Base-by-base conservation (phyloP, 2,113 vertebrate genomes). In the Oxyura jamaicensis region DNA sequence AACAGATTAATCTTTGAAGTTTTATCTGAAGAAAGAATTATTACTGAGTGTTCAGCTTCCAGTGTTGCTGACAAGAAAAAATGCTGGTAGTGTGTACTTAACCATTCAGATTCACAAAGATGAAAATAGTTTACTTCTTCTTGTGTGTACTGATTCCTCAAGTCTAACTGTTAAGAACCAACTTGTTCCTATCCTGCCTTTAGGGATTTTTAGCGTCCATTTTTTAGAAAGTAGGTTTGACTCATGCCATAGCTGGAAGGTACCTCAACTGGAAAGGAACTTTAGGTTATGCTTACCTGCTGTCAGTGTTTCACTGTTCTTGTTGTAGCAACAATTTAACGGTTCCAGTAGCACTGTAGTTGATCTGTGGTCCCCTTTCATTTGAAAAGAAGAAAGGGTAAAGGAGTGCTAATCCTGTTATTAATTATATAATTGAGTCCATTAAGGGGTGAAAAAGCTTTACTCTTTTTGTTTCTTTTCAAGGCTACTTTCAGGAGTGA, bases 401-500 rank as follows among this genome's bases (percentile, higher is more conserved):
- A 76, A 29, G 25, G 53, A 79, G 41, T 79, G 18, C 17, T 67
- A 39, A 56, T 91, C 74, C 7, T 75, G 75, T 65, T 62, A n/a
- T 71, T 80, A 55, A 53, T 48, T 80, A 11, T 15, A 3, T 75
- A 82, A 52, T 39, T 88, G 31, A 86, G 26, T 67, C 23, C 29
- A 56, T 86, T 89, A 93, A 67, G 83, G 29, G n/a, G 92, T 36
- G 33, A 58, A 3, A 83, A 82, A 74, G 68, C 36, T 74, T 35
- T 79, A 15, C 36, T 91, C 50, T 67, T 3, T 89, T 59, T 87
- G 36, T 82, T 96, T 97, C 86, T 58, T 76, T 98, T 98, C 87
- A 97, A 99, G 99, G 99, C 98, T 99, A 78, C 98, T 99, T 84
- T 99, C 99, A 66, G 99, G 99, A 25, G 99, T 99, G 39, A 99